Evolutionary conservation across 2,797 vertebrate species (phyloP), one percentile per base, ranked within the genome.

Genomic region (Micrastur ruficollis): DNA sequence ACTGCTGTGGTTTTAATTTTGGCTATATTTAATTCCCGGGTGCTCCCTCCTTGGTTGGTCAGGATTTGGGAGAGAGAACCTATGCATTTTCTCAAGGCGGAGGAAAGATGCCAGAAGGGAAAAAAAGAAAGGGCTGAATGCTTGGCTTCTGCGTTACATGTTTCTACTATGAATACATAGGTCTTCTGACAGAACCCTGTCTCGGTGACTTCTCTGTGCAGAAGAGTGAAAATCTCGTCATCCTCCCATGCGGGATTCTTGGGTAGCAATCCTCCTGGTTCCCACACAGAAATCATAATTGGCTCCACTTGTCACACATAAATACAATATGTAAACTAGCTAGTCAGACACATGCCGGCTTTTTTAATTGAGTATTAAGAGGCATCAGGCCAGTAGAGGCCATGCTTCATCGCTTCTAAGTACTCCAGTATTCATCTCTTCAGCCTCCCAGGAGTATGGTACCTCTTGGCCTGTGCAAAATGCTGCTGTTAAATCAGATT

Each of bases 241-340:
- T 59, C 44, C 76, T 31, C n/a, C 46, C 1, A 2, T 21, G 72
- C 40, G 8, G 0, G 80, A 88, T 65, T 59, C 53, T 31, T 0
- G 1, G 42, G 85, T 5, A 89, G n/a, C 44, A 46, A 50, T 34
- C 38, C 62, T 58, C 80, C 36, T 8, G 47, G 53, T 3, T 91
- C 76, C 75, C 71, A 62, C 76, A 44, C 0, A 42, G 50, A 86
- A 75, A 70, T 47, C 55, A 21, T 6, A 63, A 62, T 73, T 81
- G 85, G 75, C 38, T 85, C 84, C 79, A 22, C 72, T 65, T 27
- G 53, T 59, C 56, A 71, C 81, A 53, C 1, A 4, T 6, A 84
- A 81, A 86, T 27, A 66, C 6, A 32, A 46, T 2, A n/a, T 0
- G 0, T 6, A 70, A 75, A 70, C 53, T 22, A 66, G 27, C 59